Evolutionary conservation across 2,113 vertebrate genomes (phyloP).

Genomic region (Aphelocoma coerulescens): DNA sequence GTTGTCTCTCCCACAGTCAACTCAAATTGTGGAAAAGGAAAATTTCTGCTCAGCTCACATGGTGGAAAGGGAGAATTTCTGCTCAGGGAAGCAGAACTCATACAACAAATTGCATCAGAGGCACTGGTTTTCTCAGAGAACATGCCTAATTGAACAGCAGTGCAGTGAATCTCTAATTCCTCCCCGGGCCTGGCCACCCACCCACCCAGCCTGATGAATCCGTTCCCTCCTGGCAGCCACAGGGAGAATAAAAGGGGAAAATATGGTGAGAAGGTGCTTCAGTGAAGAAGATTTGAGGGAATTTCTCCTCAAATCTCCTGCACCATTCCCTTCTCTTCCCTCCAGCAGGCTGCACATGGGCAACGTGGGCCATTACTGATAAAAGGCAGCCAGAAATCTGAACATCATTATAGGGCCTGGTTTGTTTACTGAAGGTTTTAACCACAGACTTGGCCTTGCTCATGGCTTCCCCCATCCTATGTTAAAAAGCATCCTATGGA

Average conservation of each 20-base stretch:
- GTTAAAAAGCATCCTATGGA: neutral
- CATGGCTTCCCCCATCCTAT: neutral
- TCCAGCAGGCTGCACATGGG: neutral
- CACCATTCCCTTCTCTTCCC: neutral
- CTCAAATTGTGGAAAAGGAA: neutral
- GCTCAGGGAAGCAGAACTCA: slow-evolving; percentile 12
- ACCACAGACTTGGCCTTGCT: neutral
- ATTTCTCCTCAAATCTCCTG: neutral
- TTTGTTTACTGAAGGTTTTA: neutral
- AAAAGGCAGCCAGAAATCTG: neutral
- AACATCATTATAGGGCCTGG: neutral
- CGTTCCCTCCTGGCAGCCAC: neutral
- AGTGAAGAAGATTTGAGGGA: neutral
- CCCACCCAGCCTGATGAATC: neutral
- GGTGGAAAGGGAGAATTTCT: neutral
- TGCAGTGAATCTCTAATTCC: neutral
- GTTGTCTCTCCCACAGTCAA: neutral
- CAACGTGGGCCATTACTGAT: neutral
- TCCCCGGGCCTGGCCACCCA: neutral
- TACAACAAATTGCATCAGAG: slow-evolving; percentile 1
- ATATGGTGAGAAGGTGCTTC: neutral
- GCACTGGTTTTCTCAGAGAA: neutral
- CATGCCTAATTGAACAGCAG: neutral
- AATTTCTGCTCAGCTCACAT: neutral
- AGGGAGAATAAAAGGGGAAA: neutral